Base-by-base conservation (phyloP, 2,888 invertebrate genomes). In the Colletes collaris region DNA sequence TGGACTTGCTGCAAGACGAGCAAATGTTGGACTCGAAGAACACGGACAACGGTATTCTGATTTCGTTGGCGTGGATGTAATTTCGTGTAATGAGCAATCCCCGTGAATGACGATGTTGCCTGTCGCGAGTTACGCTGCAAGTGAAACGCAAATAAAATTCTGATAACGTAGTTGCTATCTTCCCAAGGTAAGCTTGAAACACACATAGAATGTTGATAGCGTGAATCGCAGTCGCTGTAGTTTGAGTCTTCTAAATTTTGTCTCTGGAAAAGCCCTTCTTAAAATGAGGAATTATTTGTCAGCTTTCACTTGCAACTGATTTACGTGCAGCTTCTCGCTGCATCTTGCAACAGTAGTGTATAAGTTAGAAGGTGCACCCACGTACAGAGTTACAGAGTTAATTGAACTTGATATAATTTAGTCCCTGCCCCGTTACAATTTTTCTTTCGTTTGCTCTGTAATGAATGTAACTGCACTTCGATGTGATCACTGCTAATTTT, bases 1-100 rank as follows among this genome's bases (percentile, higher is more conserved):
- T 91, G 19, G 92, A 92, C 71, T 81, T 92, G 19, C 89, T 92
- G 56, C 93, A 92, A 87, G 92, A 92, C 69, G 91, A 92, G 64
- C 92, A 91, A 70, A 62, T 62, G 27, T 91, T 92, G 77, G 91
- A 91, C 76, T 86, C 90, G 55, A 91, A 89, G 86, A 90, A 91
- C 78, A 59, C 84, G 58, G 87, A 87, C 59, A 87, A 87, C 87
- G 87, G 87, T 87, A 87, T 72, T 75, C 75, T 7, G 60, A 37
- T 70, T 62, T 81, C 46, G 64, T 69, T 65, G 40, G 10, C 11
- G 49, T 58, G 37, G 52, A 16, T 27, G 44, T 52, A 44, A n/a
- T 13, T 11, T 49, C 10, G 10, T 49, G 52, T 49, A 53, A 77
- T 52, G 50, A 27, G 50, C 52, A 13, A 46, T 58, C 59, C 27